phyloP scores from a whole-genome alignment of 1,140 invertebrate species.

The Helicoverpa zea region DNA sequence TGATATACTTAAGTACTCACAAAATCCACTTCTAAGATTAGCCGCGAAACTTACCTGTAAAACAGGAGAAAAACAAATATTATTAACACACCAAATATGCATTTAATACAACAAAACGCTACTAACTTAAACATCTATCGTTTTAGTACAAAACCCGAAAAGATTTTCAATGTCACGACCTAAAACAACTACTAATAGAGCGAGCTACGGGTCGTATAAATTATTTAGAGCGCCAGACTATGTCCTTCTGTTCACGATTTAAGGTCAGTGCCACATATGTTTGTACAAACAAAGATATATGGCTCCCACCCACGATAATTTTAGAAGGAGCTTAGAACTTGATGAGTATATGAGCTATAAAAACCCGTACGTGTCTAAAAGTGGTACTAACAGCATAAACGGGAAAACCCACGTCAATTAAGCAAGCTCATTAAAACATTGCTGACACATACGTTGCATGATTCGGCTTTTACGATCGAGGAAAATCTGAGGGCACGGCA shows the following conservation, averaged over 20 bases:
- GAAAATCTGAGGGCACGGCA: no score
- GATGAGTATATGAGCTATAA: background rate
- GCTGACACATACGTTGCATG: conserved; percentile 16
- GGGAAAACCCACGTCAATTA: conserved; percentile 43
- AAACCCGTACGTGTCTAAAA: conserved; percentile 26
- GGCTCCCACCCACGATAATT: background rate
- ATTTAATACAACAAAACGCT: background rate
- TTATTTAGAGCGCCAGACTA: background rate
- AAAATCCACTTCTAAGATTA: no score
- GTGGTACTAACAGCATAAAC: background rate
- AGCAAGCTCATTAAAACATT: conserved; percentile 2
- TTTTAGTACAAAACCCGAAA: no score
- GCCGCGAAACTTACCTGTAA: conserved; percentile 7
- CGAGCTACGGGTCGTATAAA: background rate
- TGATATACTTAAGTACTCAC: no score
- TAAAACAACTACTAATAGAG: no score
- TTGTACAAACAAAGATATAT: background rate
- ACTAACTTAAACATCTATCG: background rate
- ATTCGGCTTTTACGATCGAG: conserved; percentile 8
- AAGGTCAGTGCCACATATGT: background rate
- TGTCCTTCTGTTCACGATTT: background rate
- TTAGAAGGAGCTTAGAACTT: background rate
- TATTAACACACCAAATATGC: background rate
- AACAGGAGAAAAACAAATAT: background rate
- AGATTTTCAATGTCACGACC: no score